Conservation (phyloP, 2,888 invertebrate species). For the Globia sparganii region DNA sequence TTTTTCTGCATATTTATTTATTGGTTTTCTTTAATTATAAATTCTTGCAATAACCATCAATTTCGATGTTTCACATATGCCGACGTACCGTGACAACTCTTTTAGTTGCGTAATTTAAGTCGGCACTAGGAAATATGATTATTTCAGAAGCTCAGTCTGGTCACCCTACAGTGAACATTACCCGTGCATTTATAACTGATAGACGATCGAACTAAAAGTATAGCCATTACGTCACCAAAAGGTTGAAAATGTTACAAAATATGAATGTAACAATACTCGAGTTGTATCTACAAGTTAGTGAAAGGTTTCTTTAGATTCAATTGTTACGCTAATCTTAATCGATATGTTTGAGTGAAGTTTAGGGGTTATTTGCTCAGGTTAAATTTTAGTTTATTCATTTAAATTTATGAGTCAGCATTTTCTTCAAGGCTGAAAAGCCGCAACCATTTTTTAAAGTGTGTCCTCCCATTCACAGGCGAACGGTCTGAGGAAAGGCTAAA, state of each 20-base stretch:
- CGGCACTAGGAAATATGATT: too few species aligned
- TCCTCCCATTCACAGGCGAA: background rate
- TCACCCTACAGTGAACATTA: slow-evolving; percentile 25
- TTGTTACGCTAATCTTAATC: slow-evolving; percentile 27
- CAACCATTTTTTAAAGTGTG: background rate
- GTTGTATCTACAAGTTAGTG: slow-evolving; percentile 25
- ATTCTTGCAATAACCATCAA: too few species aligned
- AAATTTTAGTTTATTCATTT: slow-evolving; percentile 5
- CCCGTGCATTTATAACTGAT: slow-evolving; percentile 17
- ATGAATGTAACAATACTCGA: slow-evolving; percentile 6
- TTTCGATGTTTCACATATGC: too few species aligned
- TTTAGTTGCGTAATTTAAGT: background rate
- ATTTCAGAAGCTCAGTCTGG: background rate
- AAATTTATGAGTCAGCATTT: background rate
- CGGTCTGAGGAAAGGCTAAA: background rate
- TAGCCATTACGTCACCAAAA: slow-evolving; percentile 36
- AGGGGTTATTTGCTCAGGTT: background rate
- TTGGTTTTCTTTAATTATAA: too few species aligned
- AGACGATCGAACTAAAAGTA: slow-evolving; percentile 33
- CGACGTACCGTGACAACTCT: too few species aligned
- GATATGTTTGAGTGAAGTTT: slow-evolving; percentile 1
- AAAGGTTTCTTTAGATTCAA: slow-evolving; percentile 37
- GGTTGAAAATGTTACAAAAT: slow-evolving; percentile 42
- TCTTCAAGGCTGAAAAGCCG: background rate
- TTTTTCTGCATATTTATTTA: too few species aligned